phyloP scores from a whole-genome alignment of 2,888 invertebrate genomes.

The Prenolepis imparis region DNA sequence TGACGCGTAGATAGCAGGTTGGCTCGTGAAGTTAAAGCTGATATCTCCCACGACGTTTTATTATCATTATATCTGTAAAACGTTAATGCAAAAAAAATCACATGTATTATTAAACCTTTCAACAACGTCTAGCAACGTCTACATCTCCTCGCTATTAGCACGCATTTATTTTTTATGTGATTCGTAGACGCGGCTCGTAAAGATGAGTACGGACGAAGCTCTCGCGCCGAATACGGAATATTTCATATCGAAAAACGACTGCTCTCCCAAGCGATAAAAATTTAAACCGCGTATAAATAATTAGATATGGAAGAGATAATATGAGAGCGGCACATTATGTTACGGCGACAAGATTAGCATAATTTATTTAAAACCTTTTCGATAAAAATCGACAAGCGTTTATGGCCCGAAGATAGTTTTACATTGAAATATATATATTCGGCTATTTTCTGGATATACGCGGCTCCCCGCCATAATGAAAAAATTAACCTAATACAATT shows the following conservation, averaged over 20 bases:
- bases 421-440: neutral
- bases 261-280: neutral
- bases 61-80: slow-evolving; percentile 24
- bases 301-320: neutral
- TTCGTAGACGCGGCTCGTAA: neutral
- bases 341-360: neutral
- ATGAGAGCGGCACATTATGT: neutral
- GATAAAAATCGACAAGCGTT: neutral
- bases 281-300: neutral
- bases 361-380: neutral
- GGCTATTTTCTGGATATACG: neutral
- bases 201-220: neutral
- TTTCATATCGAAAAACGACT: neutral
- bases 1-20: slow-evolving; percentile 10
- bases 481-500: neutral
- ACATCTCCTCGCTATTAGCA: slow-evolving; percentile 9
- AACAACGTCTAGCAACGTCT: neutral
- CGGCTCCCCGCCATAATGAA: neutral
- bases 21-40: slow-evolving; percentile 35
- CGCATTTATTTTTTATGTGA: neutral
- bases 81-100: neutral
- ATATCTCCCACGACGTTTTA: slow-evolving; percentile 12
- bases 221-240: slow-evolving; percentile 22
- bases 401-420: neutral
- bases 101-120: slow-evolving; percentile 15